Base-by-base conservation (phyloP, 2,888 invertebrate species). In the Erpobdella octoculata region DNA sequence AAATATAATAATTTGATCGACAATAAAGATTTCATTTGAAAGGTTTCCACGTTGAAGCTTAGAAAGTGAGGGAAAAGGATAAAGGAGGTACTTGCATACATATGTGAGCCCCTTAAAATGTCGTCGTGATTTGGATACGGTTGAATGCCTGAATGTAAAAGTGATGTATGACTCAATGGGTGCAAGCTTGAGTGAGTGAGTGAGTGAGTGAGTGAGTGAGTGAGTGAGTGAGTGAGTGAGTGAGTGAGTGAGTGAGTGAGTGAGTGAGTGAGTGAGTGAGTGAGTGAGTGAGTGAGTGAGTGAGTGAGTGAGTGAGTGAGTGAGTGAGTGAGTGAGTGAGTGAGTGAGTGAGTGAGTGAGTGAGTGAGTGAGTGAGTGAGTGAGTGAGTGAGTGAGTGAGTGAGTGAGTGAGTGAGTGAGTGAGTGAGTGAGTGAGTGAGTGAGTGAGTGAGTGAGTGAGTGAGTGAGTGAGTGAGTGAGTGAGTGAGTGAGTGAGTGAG, bases 381-480 rank as follows among this genome's bases (percentile, higher is more conserved):
- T 3, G 48, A 46, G 21, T 15, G 18, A 53, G 53, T 53, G 53
- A n/a, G 28, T 8, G 8, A 25, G 53, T 53, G 21, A 28, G 8
- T 31, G 21, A n/a, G 25, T 31, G 1, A 8, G 62, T 1, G 18
- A n/a, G 21, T 62, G 33, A 62, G 62, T 62, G 62, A 62, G 33
- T 62, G 62, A n/a, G 31, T 62, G 62, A 28, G 33, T 62, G 62
- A 31, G 21, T 62, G 35, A 31, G 35, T 62, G 62, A 62, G 33
- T 62, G 31, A 6, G 62, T 62, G 5, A n/a, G 33, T 62, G 62
- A 28, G 62, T 62, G 62, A 28, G 31, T 62, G 62, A 62, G 62
- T 31, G 62, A 31, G 62, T 62, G 35, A 62, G 35, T 62, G 31
- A 28, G 33, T 62, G 62, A 31, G 21, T 8, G 62, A 62, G 62